Conservation (phyloP, 2,797 vertebrate species). For the Tinamus major region DNA sequence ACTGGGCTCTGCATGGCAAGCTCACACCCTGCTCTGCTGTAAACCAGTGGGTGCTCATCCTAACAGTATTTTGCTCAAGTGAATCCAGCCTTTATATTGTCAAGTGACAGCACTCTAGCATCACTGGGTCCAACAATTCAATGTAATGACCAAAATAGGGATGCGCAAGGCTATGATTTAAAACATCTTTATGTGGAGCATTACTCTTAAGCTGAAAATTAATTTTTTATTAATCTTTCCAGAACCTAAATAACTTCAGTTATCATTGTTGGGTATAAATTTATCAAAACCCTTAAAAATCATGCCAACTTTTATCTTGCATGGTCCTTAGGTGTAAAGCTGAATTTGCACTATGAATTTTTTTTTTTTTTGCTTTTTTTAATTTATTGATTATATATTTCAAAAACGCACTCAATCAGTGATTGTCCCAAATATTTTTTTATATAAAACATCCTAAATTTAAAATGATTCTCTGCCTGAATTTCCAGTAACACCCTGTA, state of each 20-base stretch:
- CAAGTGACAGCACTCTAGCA: background rate
- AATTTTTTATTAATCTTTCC: background rate
- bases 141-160: background rate
- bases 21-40: background rate
- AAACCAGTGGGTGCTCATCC: background rate
- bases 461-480: background rate
- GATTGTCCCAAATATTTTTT: background rate
- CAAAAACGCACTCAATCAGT: background rate
- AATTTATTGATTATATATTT: background rate
- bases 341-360: background rate
- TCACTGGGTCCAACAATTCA: background rate
- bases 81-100: background rate
- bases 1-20: background rate
- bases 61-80: background rate
- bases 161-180: background rate
- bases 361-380: background rate
- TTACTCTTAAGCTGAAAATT: background rate
- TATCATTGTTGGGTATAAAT: background rate
- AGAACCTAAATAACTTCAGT: background rate
- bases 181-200: background rate
- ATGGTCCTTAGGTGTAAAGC: background rate
- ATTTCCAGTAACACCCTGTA: constrained; percentile 11
- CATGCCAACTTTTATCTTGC: background rate
- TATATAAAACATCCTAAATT: background rate
- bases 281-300: background rate